Conservation (phyloP, 1,140 invertebrate genomes). For the Eriosoma lanigerum region DNA sequence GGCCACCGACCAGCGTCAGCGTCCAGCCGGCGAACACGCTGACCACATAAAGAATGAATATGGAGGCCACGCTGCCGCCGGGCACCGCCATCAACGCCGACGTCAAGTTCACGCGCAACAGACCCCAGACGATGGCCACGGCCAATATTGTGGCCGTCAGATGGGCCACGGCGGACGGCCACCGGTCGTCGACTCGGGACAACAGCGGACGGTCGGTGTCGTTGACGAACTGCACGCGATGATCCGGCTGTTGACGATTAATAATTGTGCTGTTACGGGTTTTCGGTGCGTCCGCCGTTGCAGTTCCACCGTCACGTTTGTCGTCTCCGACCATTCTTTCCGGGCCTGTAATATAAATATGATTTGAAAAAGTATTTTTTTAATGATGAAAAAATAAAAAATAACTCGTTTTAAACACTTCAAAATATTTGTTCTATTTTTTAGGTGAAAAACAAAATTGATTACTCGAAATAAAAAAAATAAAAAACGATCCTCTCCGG, state of each 20-base stretch:
- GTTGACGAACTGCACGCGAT: not conserved
- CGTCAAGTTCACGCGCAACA: slow-evolving; percentile 44
- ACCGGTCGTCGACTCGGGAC: not conserved
- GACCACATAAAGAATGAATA: slow-evolving; percentile 54
- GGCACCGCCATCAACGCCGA: slow-evolving; percentile 52
- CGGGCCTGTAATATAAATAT: too few species aligned
- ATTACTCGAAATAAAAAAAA: too few species aligned
- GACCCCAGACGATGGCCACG: slow-evolving; percentile 50
- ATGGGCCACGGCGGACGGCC: slow-evolving; percentile 37
- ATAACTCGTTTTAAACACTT: too few species aligned
- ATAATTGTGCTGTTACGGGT: not conserved
- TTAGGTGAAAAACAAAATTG: too few species aligned
- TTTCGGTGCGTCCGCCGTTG: not conserved
- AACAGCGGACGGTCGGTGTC: not conserved
- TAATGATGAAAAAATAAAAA: too few species aligned
- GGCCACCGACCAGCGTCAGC: slow-evolving; percentile 44
- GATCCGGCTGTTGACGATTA: too few species aligned
- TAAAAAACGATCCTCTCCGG: too few species aligned
- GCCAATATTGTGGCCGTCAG: slow-evolving; percentile 21
- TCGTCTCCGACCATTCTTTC: not conserved
- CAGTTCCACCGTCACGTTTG: not conserved
- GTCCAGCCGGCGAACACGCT: slow-evolving; percentile 24
- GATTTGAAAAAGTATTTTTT: too few species aligned
- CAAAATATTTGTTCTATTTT: too few species aligned
- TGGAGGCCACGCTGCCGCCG: slow-evolving; percentile 53